Evolutionary conservation across 2,113 vertebrate genomes (phyloP).

Genomic region (Merops nubicus): DNA sequence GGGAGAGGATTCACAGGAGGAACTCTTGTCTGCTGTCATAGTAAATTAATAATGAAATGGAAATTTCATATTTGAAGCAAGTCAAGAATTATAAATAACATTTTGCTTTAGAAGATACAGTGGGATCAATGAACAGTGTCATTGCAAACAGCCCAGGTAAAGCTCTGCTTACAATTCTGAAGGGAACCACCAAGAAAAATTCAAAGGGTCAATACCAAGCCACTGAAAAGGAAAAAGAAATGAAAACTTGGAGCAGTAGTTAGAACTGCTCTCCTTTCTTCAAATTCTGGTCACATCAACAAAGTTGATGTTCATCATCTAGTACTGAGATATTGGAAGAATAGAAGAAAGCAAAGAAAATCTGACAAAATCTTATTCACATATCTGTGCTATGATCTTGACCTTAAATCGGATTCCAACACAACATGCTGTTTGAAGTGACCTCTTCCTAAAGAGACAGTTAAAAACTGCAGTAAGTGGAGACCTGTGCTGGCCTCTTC

Average conservation of each 20-base stretch:
- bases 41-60: not conserved
- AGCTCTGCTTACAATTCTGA: not conserved
- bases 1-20: not conserved
- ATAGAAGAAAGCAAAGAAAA: not conserved
- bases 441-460: constrained; percentile 5
- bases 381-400: not conserved
- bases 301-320: not conserved
- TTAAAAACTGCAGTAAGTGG: constrained; percentile 8
- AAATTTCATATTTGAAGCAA: not conserved
- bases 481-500: constrained; percentile 42
- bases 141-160: not conserved
- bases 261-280: not conserved
- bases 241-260: not conserved
- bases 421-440: not conserved
- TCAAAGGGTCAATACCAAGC: not conserved
- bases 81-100: not conserved
- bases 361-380: not conserved
- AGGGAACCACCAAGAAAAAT: not conserved
- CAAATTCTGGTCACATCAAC: not conserved
- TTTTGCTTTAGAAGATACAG: not conserved
- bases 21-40: not conserved
- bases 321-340: not conserved
- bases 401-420: constrained; percentile 47
- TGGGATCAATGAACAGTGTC: not conserved
- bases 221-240: not conserved